Evolutionary conservation across 2,888 invertebrate species (phyloP).

Genomic region (Drosophila mulleri): DNA sequence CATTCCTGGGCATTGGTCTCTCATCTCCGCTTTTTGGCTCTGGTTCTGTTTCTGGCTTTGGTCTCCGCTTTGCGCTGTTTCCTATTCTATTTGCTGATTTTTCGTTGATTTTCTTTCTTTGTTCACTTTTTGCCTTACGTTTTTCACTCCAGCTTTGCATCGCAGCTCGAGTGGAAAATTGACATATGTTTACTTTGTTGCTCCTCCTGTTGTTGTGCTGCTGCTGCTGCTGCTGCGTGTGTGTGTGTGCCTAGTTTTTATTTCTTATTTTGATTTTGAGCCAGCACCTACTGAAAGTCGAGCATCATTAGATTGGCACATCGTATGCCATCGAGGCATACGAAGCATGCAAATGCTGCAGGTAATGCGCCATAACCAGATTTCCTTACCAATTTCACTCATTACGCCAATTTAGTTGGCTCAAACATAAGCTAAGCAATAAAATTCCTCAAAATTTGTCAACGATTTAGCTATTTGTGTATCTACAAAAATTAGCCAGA

Average conservation of each 20-base stretch:
- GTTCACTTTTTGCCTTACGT: conserved; percentile 56
- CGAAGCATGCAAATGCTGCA: conserved; percentile 8
- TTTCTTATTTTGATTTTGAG: conserved; percentile 23
- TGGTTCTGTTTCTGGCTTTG: conserved; percentile 11
- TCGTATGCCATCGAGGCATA: conserved; percentile 21
- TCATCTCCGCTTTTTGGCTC: conserved; percentile 21
- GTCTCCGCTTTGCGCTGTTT: conserved; percentile 42
- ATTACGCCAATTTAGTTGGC: background rate
- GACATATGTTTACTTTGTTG: conserved; percentile 82
- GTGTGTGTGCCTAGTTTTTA: conserved; percentile 23
- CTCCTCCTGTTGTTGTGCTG: conserved; percentile 34
- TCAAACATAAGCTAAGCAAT: background rate
- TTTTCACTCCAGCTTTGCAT: conserved; percentile 78
- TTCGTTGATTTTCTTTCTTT: conserved; percentile 1
- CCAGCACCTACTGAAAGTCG: conserved; percentile 46
- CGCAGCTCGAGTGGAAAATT: conserved; percentile 81
- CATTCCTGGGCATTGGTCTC: conserved; percentile 64
- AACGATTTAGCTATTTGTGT: too few species aligned
- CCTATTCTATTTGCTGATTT: conserved; percentile 43
- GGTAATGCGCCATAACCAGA: conserved; percentile 7
- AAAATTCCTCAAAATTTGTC: too few species aligned
- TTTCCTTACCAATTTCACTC: background rate
- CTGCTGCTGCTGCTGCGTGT: conserved; percentile 12
- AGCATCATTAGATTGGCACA: conserved; percentile 63
- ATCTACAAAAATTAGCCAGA: too few species aligned